Percentiles rank a stretch among this genome's conserved stretches.
Conservation (phyloP, 2,113 vertebrate species). For the Syngnathus typhle region DNA sequence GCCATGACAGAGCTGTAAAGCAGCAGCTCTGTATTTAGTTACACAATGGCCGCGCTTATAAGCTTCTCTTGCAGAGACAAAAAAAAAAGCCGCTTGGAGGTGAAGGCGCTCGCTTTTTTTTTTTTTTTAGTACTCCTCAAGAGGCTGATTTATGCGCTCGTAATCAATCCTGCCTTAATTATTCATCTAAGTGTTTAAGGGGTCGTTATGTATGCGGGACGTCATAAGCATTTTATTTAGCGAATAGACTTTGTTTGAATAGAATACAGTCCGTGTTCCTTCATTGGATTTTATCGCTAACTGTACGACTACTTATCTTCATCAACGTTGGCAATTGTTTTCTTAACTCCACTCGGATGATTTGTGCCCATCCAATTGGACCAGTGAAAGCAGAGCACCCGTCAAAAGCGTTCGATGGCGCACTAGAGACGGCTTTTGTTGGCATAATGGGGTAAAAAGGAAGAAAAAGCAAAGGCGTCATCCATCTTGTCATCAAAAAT, state of each 20-base stretch:
- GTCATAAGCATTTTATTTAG: background rate
- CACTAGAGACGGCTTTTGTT: conserved; percentile 38
- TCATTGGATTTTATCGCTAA: background rate
- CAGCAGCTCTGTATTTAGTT: conserved; percentile 27
- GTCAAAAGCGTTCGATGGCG: conserved; percentile 27
- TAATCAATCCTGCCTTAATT: conserved; percentile 14
- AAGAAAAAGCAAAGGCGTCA: conserved; percentile 40
- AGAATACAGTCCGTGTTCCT: conserved; percentile 1
- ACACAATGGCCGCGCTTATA: conserved; percentile 5
- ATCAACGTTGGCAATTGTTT: conserved; percentile 36
- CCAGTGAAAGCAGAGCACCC: conserved; percentile 40
- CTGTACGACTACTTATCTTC: background rate
- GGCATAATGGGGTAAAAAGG: conserved; percentile 35
- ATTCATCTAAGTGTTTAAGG: conserved; percentile 9
- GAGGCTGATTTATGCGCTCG: background rate
- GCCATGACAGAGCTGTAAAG: conserved; percentile 29
- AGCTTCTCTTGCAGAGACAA: conserved; percentile 34
- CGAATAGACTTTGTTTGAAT: conserved; percentile 1
- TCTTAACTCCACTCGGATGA: conserved; percentile 38
- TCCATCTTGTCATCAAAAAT: conserved; percentile 66
- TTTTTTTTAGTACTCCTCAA: conserved; percentile 4
- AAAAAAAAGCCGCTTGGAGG: conserved; percentile 11
- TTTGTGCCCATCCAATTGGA: conserved; percentile 64
- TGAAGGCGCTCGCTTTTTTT: background rate
- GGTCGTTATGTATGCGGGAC: background rate